These are phyloP conservation scores for Henricia sp. DNA, from an alignment of 53 echinoderm and acorn worm genomes.

Conservation along the genomic window DNA sequence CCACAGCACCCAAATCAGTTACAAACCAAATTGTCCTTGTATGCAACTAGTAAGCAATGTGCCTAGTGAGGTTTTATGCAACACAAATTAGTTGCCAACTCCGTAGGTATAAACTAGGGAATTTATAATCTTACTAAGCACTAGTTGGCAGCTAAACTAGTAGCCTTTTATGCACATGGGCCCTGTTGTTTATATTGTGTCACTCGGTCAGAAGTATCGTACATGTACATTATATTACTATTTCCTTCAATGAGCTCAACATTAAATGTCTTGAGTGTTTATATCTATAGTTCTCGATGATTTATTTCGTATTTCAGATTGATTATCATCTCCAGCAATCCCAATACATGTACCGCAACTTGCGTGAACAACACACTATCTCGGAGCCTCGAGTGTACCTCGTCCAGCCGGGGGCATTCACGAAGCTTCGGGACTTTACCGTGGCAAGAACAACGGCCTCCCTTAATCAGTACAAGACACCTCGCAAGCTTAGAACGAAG, in stretches of 20 bases:
- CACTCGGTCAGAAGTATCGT: not conserved
- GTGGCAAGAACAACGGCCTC: slow-evolving; percentile 26
- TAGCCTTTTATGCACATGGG: not conserved
- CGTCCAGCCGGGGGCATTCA: slow-evolving; percentile 61
- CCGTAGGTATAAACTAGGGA: too few relatives aligned
- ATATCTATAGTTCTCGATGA: too few relatives aligned
- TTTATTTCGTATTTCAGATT: slow-evolving; percentile 17
- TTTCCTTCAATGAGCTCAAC: too few relatives aligned
- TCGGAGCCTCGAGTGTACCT: slow-evolving; percentile 27
- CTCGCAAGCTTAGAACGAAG: slow-evolving; percentile 52
- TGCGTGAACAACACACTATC: slow-evolving; percentile 18
- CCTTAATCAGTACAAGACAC: slow-evolving; percentile 66
- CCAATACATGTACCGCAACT: slow-evolving; percentile 18
- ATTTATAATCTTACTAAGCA: too few relatives aligned
- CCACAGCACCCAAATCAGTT: too few relatives aligned
- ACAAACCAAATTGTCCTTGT: too few relatives aligned
- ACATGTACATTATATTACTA: not conserved
- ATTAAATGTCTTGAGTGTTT: too few relatives aligned
- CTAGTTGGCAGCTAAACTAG: too few relatives aligned
- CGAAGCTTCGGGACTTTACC: slow-evolving; percentile 39
- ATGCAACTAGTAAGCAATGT: too few relatives aligned
- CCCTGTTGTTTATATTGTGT: not conserved
- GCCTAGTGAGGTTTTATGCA: too few relatives aligned
- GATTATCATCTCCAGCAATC: slow-evolving; percentile 22
- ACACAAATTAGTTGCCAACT: too few relatives aligned